phyloP scores from a whole-genome alignment of 2,888 invertebrate genomes.

The Aphodius granarius region DNA sequence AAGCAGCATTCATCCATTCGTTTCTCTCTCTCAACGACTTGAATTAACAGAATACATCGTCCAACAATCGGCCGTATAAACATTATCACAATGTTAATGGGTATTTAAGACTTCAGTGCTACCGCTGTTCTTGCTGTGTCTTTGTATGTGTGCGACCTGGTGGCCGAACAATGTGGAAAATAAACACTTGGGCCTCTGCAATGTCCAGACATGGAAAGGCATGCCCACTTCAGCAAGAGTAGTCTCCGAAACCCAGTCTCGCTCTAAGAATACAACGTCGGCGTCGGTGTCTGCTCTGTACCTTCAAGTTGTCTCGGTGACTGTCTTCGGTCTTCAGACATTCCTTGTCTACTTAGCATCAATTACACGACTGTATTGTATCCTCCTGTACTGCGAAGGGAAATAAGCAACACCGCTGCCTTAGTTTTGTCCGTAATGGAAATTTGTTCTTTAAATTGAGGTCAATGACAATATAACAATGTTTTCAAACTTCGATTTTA shows the following conservation, averaged over 20 bases:
- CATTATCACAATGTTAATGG: background rate
- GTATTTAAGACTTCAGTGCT: background rate
- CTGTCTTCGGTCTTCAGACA: background rate
- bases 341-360: background rate
- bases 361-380: background rate
- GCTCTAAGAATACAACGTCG: no score
- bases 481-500: background rate
- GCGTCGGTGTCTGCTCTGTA: no score
- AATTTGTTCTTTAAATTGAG: no score
- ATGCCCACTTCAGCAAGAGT: background rate
- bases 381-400: no score
- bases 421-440: no score
- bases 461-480: no score
- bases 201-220: background rate
- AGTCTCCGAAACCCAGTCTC: no score
- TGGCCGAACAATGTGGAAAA: background rate
- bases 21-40: background rate
- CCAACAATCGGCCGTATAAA: background rate
- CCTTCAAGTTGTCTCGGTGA: background rate
- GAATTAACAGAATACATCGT: background rate
- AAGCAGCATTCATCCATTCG: background rate
- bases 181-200: background rate
- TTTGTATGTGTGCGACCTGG: background rate
- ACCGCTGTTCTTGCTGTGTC: background rate
- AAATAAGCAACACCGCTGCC: no score